Conservation (phyloP, 2,888 invertebrate species). For the Noctua fimbriata region DNA sequence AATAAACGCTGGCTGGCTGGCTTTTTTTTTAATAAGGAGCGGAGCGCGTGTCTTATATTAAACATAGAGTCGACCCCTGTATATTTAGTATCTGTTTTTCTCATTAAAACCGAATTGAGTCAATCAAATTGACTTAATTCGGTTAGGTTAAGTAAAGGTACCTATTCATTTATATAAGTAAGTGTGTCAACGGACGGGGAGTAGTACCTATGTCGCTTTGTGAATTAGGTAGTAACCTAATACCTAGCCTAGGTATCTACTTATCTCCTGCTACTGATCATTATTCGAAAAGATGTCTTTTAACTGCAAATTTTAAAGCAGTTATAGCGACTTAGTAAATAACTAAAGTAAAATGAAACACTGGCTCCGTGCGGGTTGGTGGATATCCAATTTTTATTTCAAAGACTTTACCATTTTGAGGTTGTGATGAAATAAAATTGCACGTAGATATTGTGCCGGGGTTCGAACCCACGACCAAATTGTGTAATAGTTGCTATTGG, state of each 20-base stretch:
- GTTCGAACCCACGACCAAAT: background rate
- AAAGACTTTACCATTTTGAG: too few relatives aligned
- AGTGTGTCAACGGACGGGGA: too few relatives aligned
- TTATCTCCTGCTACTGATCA: too few relatives aligned
- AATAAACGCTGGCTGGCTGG: background rate
- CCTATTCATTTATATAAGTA: background rate
- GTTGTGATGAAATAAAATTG: background rate
- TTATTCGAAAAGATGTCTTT: too few relatives aligned
- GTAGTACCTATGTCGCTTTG: too few relatives aligned
- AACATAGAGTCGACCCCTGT: background rate
- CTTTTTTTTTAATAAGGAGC: background rate
- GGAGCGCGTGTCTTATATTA: background rate
- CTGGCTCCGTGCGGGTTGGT: background rate
- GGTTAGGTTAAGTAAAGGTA: background rate
- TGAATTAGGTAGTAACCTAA: too few relatives aligned
- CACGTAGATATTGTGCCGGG: background rate
- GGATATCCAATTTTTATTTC: background rate
- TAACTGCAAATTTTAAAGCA: too few relatives aligned
- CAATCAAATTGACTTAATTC: too few relatives aligned
- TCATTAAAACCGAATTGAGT: background rate
- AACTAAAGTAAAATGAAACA: too few relatives aligned
- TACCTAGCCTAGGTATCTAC: too few relatives aligned
- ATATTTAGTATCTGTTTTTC: background rate
- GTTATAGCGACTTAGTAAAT: too few relatives aligned
- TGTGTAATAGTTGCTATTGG: background rate